Conservation (phyloP, 2,113 vertebrate species). For the Cheilinus undulatus region DNA sequence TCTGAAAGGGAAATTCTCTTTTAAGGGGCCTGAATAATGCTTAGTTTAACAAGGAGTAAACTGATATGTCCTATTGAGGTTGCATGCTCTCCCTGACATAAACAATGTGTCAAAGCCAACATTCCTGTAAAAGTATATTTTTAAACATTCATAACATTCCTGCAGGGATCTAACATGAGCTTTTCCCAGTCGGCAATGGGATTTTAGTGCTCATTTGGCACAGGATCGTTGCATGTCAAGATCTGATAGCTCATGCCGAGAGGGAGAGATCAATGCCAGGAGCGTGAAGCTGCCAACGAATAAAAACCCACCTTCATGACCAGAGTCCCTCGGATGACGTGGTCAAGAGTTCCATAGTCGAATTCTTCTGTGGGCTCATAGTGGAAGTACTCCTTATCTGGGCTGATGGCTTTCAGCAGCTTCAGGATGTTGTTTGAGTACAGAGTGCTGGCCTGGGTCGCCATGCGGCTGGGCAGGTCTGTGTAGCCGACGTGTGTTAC, state of each 20-base stretch:
- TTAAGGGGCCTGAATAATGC: conserved; percentile 52
- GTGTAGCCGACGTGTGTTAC: conserved; percentile 88
- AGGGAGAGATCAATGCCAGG: conserved; percentile 23
- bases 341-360: conserved; percentile 84
- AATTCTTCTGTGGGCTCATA: conserved; percentile 86
- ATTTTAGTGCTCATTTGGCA: conserved; percentile 50
- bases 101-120: conserved; percentile 67
- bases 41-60: conserved; percentile 61
- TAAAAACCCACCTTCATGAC: conserved; percentile 82
- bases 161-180: conserved; percentile 50
- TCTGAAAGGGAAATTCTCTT: conserved; percentile 66
- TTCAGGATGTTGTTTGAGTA: conserved; percentile 91
- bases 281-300: conserved; percentile 21
- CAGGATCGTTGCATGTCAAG: conserved; percentile 35
- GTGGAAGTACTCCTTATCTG: conserved; percentile 88
- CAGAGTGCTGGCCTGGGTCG: conserved; percentile 88
- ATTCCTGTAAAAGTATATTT: conserved; percentile 67
- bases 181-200: conserved; percentile 45
- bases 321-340: conserved; percentile 84
- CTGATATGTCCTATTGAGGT: conserved; percentile 61
- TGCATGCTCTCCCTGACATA: conserved; percentile 62
- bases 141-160: conserved; percentile 65
- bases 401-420: conserved; percentile 89
- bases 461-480: conserved; percentile 88
- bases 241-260: conserved; percentile 33